Base-by-base conservation (phyloP, 2,113 vertebrate species). In the Ornithorhynchus anatinus region DNA sequence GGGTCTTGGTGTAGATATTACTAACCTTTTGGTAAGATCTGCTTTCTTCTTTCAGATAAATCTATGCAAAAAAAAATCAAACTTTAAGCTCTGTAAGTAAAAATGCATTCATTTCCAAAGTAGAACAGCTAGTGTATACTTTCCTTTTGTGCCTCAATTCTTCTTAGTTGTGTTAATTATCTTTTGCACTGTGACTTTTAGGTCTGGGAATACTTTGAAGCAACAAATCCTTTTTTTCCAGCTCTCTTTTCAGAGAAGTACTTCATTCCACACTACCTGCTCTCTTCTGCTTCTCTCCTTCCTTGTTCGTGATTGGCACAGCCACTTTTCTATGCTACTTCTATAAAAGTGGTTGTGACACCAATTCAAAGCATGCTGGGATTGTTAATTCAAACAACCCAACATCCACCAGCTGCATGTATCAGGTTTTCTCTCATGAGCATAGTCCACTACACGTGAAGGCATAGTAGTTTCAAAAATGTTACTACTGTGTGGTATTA, bases 91-190 rank as follows among this genome's bases (percentile, higher is more conserved):
- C 92, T 95, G 88, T 95, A 95, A 97, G 97, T 98, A 98, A 99
- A 99, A 99, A 98, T 99, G 97, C 97, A 99, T 99, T 99, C 97
- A 96, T 94, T 95, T 95, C 93, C 94, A 95, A 96, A 96, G 88
- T 95, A 95, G 94, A 96, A 91, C 81, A 94, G 91, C 94, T 92
- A 93, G 91, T 91, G 88, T 94, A 92, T 95, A 92, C 89, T 93
- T 92, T 92, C 94, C 92, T 92, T 94, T 92, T 92, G 89, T 94
- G 91, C 91, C 93, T 94, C 91, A 93, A 94, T 94, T 94, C 92
- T 93, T 94, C 90, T 94, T 79, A 92, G 91, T 94, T 91, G 85
- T 93, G 86, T 93, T 92, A 92, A 93, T 92, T 92, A 88, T 79
- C 88, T 92, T 93, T 92, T 73, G 92, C 92, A 93, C 93, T 90